Base-by-base conservation (phyloP, 2,888 invertebrate genomes). In the Drosophila mimetica region DNA sequence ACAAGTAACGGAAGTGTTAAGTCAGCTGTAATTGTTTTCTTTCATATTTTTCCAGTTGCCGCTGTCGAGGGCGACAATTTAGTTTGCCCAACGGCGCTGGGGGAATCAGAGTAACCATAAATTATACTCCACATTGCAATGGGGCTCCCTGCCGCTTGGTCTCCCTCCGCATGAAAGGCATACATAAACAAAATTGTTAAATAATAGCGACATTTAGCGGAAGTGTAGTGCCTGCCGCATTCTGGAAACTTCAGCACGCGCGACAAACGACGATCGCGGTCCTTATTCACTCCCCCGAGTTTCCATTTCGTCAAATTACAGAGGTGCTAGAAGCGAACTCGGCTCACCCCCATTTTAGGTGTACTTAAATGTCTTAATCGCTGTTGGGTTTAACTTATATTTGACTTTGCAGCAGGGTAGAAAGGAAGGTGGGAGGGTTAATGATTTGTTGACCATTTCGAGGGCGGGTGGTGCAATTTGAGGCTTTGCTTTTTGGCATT, bases 1-100 rank as follows among this genome's bases (percentile, higher is more conserved):
- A 86, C 88, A 85, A 79, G 88, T 52, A 86, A 75, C 88, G 86
- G 88, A 86, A 82, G 81, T 86, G 85, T 88, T 84, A 86, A 88
- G 88, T 88, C 88, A 84, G 78, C 65, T 88, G 77, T 88, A 86
- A 86, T 86, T 86, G 86, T 88, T 86, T 88, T 80, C 74, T 78
- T 75, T 71, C 73, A 58, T 57, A 69, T 51, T 71, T 74, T 82
- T 60, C 42, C 57, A 57, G 57, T 34, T 78, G 74, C 77, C 63
- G 48, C 53, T 46, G 63, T 30, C 59, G 53, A 59, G 59, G 66
- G 74, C 84, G 77, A 82, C 86, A 83, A 86, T 83, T 84, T 83
- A 79, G 82, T 78, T 83, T 80, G 30, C 44, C 36, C 42, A 22
- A 11, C 11, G 44, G 48, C 14, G 39, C n/a, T 30, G 41, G 58